Evolutionary conservation across 2,797 vertebrate species (phyloP).

Genomic region (Esox lucius): DNA sequence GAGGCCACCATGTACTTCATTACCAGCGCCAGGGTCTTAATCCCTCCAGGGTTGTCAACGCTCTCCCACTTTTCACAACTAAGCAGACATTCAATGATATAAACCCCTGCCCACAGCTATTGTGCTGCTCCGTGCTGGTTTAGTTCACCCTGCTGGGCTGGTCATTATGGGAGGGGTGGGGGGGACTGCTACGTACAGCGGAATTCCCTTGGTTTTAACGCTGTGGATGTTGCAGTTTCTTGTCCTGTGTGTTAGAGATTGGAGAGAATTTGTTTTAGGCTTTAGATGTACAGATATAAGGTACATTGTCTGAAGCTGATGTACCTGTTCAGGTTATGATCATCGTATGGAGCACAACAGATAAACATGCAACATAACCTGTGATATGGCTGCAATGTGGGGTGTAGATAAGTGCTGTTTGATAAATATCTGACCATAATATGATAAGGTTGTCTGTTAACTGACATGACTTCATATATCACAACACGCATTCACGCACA

Average conservation of each 20-base stretch:
- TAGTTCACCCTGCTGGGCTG: slow-evolving; percentile 40
- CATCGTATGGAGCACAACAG: slow-evolving; percentile 12
- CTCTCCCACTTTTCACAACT: slow-evolving; percentile 57
- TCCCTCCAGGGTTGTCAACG: slow-evolving; percentile 23
- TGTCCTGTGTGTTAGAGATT: slow-evolving; percentile 65
- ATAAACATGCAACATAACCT: background rate
- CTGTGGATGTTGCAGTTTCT: slow-evolving; percentile 50
- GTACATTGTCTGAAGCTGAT: slow-evolving; percentile 22
- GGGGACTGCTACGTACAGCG: slow-evolving; percentile 59
- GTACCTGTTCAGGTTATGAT: background rate
- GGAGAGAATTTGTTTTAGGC: slow-evolving; percentile 53
- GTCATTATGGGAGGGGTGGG: slow-evolving; percentile 48
- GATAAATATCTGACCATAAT: background rate
- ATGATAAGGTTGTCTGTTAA: background rate
- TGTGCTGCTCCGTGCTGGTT: background rate
- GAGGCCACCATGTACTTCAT: slow-evolving; percentile 64
- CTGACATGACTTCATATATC: background rate
- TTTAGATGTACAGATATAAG: slow-evolving; percentile 60
- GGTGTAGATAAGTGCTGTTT: background rate
- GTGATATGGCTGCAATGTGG: background rate
- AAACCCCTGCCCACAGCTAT: slow-evolving; percentile 25
- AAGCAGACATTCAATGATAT: slow-evolving; percentile 76
- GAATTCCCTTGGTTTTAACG: slow-evolving; percentile 55
- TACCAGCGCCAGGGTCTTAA: slow-evolving; percentile 59
- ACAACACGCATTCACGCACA: background rate